Evolutionary conservation across 1,140 invertebrate genomes (phyloP).

Genomic region (Scaptomyza montana): DNA sequence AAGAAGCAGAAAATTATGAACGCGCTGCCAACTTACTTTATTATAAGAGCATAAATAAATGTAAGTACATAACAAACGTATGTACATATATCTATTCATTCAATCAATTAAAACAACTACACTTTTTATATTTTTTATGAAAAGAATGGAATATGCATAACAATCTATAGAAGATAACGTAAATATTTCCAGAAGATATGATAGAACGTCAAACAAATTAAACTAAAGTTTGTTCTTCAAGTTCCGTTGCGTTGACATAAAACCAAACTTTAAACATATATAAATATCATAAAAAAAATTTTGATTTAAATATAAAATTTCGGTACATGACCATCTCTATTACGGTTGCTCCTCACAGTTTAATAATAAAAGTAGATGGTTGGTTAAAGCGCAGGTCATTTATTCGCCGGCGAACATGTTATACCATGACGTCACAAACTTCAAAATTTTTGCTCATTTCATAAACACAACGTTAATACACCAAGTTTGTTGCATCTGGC

Average conservation of each 20-base stretch:
- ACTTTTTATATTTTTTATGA: too few relatives aligned
- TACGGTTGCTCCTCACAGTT: not conserved
- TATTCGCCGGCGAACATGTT: not conserved
- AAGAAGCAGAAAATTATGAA: not conserved
- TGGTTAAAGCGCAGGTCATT: slow-evolving; percentile 1
- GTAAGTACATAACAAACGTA: too few relatives aligned
- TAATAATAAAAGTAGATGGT: slow-evolving; percentile 16
- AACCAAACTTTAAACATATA: not conserved
- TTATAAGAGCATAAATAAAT: not conserved
- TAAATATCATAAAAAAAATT: not conserved
- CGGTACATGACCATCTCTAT: slow-evolving; percentile 10
- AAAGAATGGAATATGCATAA: too few relatives aligned
- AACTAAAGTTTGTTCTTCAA: too few relatives aligned
- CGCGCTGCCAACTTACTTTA: not conserved
- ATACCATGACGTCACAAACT: slow-evolving; percentile 20
- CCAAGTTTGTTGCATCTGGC: not conserved
- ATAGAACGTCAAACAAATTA: not conserved
- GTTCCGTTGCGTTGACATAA: not conserved
- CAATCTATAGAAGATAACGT: too few relatives aligned
- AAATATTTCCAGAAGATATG: too few relatives aligned
- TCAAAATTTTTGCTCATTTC: not conserved
- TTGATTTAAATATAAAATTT: slow-evolving; percentile 1
- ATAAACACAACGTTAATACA: not conserved
- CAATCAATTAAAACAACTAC: too few relatives aligned
- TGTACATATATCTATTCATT: too few relatives aligned